phyloP scores from a whole-genome alignment of 92 coral and sea anemone species.

The Metridium senile region DNA sequence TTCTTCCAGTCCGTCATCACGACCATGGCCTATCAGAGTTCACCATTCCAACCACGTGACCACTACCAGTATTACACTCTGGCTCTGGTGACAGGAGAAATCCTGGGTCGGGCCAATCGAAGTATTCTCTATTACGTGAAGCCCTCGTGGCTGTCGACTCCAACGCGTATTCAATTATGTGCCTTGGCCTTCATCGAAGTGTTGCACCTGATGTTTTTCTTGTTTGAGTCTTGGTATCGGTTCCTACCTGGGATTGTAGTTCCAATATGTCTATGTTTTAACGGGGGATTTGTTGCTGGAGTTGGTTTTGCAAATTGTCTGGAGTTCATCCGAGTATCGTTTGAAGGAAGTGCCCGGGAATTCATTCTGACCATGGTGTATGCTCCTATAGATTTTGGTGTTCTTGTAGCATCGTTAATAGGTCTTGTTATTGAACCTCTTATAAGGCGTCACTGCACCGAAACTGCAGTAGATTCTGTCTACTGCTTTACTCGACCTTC shows the following conservation, averaged over 20 bases:
- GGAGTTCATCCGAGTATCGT: slow-evolving; percentile 62
- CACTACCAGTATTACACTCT: slow-evolving; percentile 75
- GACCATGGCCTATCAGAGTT: slow-evolving; percentile 68
- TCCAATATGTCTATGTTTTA: slow-evolving; percentile 52
- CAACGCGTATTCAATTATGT: slow-evolving; percentile 64
- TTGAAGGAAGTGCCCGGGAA: slow-evolving; percentile 71
- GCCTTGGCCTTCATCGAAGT: slow-evolving; percentile 60
- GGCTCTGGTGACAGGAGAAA: slow-evolving; percentile 63
- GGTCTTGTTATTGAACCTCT: slow-evolving; percentile 78
- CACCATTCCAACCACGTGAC: slow-evolving; percentile 82
- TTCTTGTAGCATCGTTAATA: slow-evolving; percentile 66
- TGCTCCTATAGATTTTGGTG: slow-evolving; percentile 76
- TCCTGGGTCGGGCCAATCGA: slow-evolving; percentile 65
- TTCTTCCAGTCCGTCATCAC: slow-evolving; percentile 59
- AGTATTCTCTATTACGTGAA: slow-evolving; percentile 47
- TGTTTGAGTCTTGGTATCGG: slow-evolving; percentile 75
- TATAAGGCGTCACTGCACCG: slow-evolving; percentile 60
- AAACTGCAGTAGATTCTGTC: slow-evolving; percentile 43
- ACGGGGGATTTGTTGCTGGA: slow-evolving; percentile 69
- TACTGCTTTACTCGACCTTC: slow-evolving; percentile 83
- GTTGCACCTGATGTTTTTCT: slow-evolving; percentile 58
- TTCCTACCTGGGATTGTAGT: slow-evolving; percentile 68
- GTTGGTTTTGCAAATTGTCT: slow-evolving; percentile 59
- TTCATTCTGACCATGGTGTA: slow-evolving; percentile 74
- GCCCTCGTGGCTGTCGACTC: slow-evolving; percentile 56